These are phyloP conservation scores for Manis crassicaudata DNA, from an alignment of 2,797 vertebrate species.

Conservation along the genomic window DNA sequence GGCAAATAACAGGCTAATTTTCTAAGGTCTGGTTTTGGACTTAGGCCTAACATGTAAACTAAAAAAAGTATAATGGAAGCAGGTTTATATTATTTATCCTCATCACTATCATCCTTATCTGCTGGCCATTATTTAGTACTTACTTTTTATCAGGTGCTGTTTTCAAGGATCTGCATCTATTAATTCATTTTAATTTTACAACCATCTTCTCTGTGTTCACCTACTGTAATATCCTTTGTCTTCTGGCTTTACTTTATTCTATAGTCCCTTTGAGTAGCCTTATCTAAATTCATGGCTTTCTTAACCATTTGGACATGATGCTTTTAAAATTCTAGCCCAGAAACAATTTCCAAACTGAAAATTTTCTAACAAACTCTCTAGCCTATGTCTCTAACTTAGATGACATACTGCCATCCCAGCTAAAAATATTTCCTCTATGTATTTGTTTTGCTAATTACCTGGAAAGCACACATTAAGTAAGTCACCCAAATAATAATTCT, in stretches of 20 bases:
- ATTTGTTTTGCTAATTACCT: not conserved
- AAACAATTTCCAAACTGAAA: not conserved
- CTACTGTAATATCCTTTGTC: not conserved
- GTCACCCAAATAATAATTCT: not conserved
- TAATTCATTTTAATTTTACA: not conserved
- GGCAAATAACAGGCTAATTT: not conserved
- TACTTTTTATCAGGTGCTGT: not conserved
- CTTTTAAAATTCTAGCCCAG: not conserved
- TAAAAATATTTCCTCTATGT: not conserved
- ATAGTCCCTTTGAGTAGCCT: not conserved
- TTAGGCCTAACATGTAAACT: not conserved
- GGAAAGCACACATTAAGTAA: not conserved
- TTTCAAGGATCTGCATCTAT: not conserved
- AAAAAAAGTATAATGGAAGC: not conserved
- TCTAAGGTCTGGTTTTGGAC: constrained; percentile 22
- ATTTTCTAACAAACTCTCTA: not conserved
- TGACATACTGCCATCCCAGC: not conserved
- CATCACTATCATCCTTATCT: not conserved
- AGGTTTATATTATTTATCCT: not conserved
- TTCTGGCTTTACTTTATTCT: not conserved
- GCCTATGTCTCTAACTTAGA: not conserved
- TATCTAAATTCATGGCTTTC: not conserved
- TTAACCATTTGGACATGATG: not conserved
- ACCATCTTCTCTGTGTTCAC: no score
- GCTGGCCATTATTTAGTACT: not conserved